These are phyloP conservation scores for Andrena bicolor DNA, from an alignment of 2,888 invertebrate species.

Conservation along the genomic window DNA sequence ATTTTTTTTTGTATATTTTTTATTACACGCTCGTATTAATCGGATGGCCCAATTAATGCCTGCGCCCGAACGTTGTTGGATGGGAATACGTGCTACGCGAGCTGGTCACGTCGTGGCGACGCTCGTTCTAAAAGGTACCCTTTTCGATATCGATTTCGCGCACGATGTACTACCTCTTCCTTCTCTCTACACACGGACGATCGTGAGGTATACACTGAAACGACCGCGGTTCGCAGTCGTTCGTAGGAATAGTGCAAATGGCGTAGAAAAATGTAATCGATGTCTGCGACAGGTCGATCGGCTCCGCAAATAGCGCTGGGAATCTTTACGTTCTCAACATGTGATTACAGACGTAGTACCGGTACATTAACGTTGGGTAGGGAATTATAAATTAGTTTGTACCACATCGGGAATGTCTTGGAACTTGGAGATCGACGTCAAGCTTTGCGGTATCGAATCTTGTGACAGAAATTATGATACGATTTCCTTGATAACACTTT, in stretches of 20 bases:
- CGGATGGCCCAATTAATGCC: constrained; percentile 13
- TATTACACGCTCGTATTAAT: background rate
- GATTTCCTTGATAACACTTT: background rate
- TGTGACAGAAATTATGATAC: background rate
- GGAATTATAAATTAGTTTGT: constrained; percentile 7
- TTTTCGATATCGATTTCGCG: constrained; percentile 38
- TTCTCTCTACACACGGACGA: background rate
- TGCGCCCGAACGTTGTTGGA: background rate
- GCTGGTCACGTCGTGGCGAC: background rate
- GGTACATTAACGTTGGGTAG: background rate
- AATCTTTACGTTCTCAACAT: background rate
- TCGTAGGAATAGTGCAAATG: constrained; percentile 48
- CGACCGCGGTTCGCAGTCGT: constrained; percentile 12
- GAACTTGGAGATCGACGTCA: no score
- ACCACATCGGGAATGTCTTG: background rate
- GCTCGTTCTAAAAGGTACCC: constrained; percentile 7
- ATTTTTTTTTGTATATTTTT: background rate
- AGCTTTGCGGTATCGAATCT: background rate
- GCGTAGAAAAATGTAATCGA: constrained; percentile 66
- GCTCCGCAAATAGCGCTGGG: constrained; percentile 23
- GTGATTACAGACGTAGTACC: background rate
- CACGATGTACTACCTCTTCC: constrained; percentile 6
- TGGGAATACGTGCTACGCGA: constrained; percentile 3
- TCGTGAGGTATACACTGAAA: constrained; percentile 25
- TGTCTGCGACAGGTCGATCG: constrained; percentile 36